Percentiles rank a stretch among this genome's conserved stretches.
Conservation (phyloP, 2,888 invertebrate genomes). For the Lysandra coridon region DNA sequence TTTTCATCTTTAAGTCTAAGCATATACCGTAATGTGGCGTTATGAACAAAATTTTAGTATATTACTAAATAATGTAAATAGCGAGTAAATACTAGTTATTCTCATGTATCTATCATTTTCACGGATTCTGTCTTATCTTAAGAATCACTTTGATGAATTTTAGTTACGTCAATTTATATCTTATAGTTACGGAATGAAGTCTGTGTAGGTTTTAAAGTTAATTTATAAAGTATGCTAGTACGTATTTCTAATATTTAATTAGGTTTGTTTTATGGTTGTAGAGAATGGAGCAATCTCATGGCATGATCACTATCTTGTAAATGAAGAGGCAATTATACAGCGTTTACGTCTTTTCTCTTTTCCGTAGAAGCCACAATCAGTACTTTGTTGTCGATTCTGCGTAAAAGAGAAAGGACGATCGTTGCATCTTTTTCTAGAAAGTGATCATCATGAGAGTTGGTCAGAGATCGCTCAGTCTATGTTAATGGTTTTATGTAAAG, state of each 20-base stretch:
- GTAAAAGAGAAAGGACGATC: background rate
- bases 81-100: constrained; percentile 58
- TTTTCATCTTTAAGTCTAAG: background rate
- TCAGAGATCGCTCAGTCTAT: background rate
- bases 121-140: constrained; percentile 58
- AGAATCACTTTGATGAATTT: constrained; percentile 57
- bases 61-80: constrained; percentile 79
- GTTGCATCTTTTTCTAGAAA: background rate
- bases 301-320: background rate
- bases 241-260: constrained; percentile 51
- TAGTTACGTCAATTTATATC: constrained; percentile 67
- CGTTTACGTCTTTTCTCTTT: background rate
- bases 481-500: constrained; percentile 9
- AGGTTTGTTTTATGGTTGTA: constrained; percentile 47
- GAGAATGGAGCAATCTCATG: constrained; percentile 20
- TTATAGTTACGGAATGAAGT: constrained; percentile 59
- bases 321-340: background rate
- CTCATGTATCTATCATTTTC: constrained; percentile 57
- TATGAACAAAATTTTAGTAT: constrained; percentile 75
- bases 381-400: background rate
- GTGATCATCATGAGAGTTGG: constrained; percentile 7
- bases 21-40: constrained; percentile 58
- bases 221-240: constrained; percentile 61
- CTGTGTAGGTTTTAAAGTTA: constrained; percentile 63
- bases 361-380: background rate